These are phyloP conservation scores for Schrankia costaestrigalis DNA, from an alignment of 2,888 invertebrate genomes.

Conservation along the genomic window DNA sequence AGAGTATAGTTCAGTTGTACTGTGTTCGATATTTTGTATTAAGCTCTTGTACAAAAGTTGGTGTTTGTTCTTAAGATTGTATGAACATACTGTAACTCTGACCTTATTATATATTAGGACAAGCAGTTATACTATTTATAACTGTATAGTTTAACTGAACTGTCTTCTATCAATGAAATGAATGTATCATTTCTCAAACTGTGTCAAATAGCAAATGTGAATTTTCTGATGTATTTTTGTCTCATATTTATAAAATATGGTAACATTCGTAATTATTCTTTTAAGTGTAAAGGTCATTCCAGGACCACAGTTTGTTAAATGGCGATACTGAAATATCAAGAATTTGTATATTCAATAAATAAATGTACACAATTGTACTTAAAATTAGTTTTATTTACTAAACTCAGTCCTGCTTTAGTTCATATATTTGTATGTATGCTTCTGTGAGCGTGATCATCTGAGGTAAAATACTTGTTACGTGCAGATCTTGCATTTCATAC, in stretches of 20 bases:
- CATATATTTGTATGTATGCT: constrained; percentile 97
- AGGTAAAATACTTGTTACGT: constrained; percentile 98
- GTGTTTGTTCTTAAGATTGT: constrained; percentile 27
- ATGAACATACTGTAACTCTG: constrained; percentile 1
- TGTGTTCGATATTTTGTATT: constrained; percentile 15
- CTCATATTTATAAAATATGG: constrained; percentile 46
- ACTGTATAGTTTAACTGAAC: constrained; percentile 14
- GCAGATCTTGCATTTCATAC: constrained; percentile 97
- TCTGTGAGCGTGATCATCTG: constrained; percentile 99
- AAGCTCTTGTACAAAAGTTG: constrained; percentile 8
- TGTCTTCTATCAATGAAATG: constrained; percentile 23
- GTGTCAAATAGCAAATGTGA: constrained; percentile 56
- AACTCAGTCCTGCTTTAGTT: constrained; percentile 74
- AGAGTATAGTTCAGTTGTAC: constrained; percentile 32
- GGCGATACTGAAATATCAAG: constrained; percentile 42
- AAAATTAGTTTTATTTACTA: constrained; percentile 38
- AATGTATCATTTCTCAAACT: constrained; percentile 47
- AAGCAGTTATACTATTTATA: constrained; percentile 1
- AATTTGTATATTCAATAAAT: constrained; percentile 71
- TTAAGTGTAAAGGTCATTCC: constrained; percentile 62
- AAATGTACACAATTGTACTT: constrained; percentile 44
- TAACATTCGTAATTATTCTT: constrained; percentile 36
- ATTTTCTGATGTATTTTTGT: constrained; percentile 42
- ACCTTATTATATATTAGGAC: not conserved
- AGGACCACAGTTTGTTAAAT: constrained; percentile 53